Evolutionary conservation across 2,797 vertebrate species (phyloP), one percentile per base, ranked within the genome.

Genomic region (Tachyglossus aculeatus): DNA sequence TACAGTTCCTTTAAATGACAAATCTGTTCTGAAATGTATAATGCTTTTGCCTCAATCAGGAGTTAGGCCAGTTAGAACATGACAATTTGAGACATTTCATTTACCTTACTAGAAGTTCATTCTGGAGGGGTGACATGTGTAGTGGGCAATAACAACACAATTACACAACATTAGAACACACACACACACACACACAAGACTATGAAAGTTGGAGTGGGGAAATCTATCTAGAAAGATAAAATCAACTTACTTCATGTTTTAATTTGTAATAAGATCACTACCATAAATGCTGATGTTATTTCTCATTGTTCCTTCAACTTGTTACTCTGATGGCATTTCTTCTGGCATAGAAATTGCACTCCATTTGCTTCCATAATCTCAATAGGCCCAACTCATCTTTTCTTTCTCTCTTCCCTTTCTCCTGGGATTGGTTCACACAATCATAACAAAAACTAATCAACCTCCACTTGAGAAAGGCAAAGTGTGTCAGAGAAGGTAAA

Each of bases 371-470:
- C n/a, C 54, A 54, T 70, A 50, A 48, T 85, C 59, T 82, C 59
- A 63, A 3, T 41, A 72, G 59, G 60, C 65, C 37, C 9, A 71
- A 38, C 21, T 21, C 19, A 61, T 70, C 22, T 63, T 67, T 27
- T 75, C 39, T 57, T 68, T 77, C 56, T 48, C 5, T n/a, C 34
- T 14, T 41, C n/a, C 2, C 15, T 27, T 36, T 74, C 48, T 77
- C 53, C 52, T 70, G 76, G 69, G 63, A 78, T 62, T 39, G 43
- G 65, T 72, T 78, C 51, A 80, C 32, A 53, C 11, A 85, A 55
- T 81, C 48, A 59, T 67, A 80, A 84, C 32, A 68, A 82, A 86
- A 86, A 62, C 18, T 72, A 80, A 84, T 81, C 67, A 82, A 60
- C 66, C 55, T 48, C 47, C 37, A 54, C 69, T 88, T 83, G 71